Percentiles rank a stretch among this genome's conserved stretches.
Evolutionary conservation across 2,888 invertebrate species (phyloP).

Genomic region (Phyto melanocephala): DNA sequence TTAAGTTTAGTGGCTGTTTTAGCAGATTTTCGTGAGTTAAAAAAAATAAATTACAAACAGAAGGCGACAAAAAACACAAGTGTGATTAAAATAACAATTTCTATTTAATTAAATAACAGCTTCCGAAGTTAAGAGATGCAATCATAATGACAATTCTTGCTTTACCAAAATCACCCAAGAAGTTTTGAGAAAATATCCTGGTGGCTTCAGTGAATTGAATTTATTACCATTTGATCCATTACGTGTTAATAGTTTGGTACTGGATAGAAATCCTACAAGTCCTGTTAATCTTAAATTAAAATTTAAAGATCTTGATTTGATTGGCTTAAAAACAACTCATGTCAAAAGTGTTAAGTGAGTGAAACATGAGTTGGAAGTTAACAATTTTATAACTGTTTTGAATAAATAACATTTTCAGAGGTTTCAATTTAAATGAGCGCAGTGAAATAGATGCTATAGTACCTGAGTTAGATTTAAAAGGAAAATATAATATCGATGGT

Average conservation of each 20-base stretch:
- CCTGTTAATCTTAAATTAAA: slow-evolving; percentile 75
- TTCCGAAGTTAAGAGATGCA: slow-evolving; percentile 42
- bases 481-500: slow-evolving; percentile 73
- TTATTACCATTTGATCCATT: slow-evolving; percentile 75
- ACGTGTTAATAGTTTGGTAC: slow-evolving; percentile 69
- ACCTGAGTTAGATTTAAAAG: slow-evolving; percentile 70
- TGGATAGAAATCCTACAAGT: slow-evolving; percentile 72
- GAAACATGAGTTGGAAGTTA: background rate
- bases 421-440: slow-evolving; percentile 68
- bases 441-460: slow-evolving; percentile 67
- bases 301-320: slow-evolving; percentile 72
- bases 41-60: background rate
- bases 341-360: slow-evolving; percentile 62
- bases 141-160: slow-evolving; percentile 67
- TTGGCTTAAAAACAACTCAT: slow-evolving; percentile 69
- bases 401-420: slow-evolving; percentile 64
- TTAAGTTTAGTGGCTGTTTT: background rate
- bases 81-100: background rate
- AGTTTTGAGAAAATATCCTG: slow-evolving; percentile 65
- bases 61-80: background rate
- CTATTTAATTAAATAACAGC: slow-evolving; percentile 23
- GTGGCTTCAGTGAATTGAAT: slow-evolving; percentile 72
- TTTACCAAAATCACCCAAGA: slow-evolving; percentile 62
- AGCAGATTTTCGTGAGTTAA: slow-evolving; percentile 51
- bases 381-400: background rate